Conservation (phyloP, 2,113 vertebrate genomes). For the Capricornis sumatraensis region DNA sequence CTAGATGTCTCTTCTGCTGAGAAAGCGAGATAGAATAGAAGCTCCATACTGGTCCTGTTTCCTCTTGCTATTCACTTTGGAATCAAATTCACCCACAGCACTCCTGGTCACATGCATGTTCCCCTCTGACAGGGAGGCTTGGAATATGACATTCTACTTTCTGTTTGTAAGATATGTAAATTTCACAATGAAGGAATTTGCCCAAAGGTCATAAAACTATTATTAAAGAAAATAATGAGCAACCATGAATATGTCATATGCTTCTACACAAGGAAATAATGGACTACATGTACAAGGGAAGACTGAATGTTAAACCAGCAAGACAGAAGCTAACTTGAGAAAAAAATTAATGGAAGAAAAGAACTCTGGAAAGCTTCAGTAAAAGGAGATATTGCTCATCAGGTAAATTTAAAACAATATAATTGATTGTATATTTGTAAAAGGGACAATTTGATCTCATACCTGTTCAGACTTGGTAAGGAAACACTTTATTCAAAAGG, state of each 20-base stretch:
- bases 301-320: background rate
- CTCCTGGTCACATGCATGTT: background rate
- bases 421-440: background rate
- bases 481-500: background rate
- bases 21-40: background rate
- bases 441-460: background rate
- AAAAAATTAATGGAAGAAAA: background rate
- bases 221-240: background rate
- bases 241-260: background rate
- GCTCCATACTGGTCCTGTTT: background rate
- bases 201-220: background rate
- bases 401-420: background rate
- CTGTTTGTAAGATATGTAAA: background rate
- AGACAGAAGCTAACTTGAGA: background rate
- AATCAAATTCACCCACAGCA: background rate
- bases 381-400: background rate
- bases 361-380: background rate
- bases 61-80: background rate
- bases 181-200: background rate
- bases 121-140: background rate
- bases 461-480: background rate
- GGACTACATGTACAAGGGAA: background rate
- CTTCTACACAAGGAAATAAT: background rate
- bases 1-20: background rate
- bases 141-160: background rate